A percentile compares a stretch with the other conserved stretches of the same genome.
Evolutionary conservation across 1,140 invertebrate species (phyloP).

Genomic region (Caenorhabditis inopinata): DNA sequence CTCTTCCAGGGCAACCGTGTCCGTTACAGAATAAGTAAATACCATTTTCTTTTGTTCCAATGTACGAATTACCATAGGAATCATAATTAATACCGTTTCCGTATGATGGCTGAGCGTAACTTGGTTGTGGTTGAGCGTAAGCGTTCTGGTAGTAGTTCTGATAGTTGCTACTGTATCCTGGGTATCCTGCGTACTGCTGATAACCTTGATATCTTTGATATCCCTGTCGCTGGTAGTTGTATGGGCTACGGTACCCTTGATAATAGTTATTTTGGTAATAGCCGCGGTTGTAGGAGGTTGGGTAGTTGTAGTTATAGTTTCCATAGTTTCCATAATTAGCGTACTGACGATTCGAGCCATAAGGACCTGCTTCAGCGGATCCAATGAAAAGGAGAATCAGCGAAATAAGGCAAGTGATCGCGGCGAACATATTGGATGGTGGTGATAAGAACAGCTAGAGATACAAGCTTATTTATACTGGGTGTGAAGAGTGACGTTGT

Average conservation of each 20-base stretch:
- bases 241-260: not conserved
- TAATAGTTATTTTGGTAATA: not conserved
- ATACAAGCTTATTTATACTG: not conserved
- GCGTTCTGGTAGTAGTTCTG: not conserved
- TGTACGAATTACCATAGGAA: not conserved
- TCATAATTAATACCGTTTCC: conserved; percentile 2
- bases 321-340: not conserved
- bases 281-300: not conserved
- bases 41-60: not conserved
- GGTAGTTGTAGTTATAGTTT: not conserved
- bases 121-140: not conserved
- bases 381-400: no score
- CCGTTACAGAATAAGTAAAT: conserved; percentile 9
- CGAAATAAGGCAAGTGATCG: no score
- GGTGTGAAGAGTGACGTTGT: not conserved
- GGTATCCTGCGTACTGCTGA: no score
- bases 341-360: no score
- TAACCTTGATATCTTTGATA: not conserved
- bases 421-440: not conserved
- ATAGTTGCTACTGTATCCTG: not conserved
- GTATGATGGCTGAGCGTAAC: not conserved
- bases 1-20: not conserved
- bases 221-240: not conserved
- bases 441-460: not conserved
- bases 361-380: no score